These are phyloP conservation scores for Hybos culiciformis DNA, from an alignment of 2,888 invertebrate genomes.

Conservation along the genomic window DNA sequence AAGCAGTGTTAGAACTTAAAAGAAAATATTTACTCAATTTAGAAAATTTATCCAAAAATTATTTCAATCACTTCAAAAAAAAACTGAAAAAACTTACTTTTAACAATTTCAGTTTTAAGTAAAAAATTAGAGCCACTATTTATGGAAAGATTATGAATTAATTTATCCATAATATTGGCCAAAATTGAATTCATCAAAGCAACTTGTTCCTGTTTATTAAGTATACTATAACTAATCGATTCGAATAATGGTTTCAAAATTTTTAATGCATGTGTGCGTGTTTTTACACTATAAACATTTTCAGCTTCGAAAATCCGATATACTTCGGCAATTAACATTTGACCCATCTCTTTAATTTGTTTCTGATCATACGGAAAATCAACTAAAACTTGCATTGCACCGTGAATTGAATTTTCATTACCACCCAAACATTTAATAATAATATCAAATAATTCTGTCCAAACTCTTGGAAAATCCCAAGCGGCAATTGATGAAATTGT, in stretches of 20 bases:
- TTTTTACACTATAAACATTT: slow-evolving; percentile 40
- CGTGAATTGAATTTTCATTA: slow-evolving; percentile 48
- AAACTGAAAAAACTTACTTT: slow-evolving; percentile 28
- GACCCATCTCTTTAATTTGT: slow-evolving; percentile 52
- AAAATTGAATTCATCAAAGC: slow-evolving; percentile 50
- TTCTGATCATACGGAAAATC: slow-evolving; percentile 55
- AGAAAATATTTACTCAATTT: background rate
- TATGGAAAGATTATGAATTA: slow-evolving; percentile 42
- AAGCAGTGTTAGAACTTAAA: slow-evolving; percentile 43
- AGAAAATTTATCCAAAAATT: background rate
- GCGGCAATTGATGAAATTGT: slow-evolving; percentile 56
- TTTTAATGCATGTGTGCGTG: slow-evolving; percentile 49
- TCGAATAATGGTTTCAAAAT: slow-evolving; percentile 47
- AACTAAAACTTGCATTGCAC: slow-evolving; percentile 55
- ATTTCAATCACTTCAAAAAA: no score
- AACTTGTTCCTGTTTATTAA: slow-evolving; percentile 41
- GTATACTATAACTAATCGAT: slow-evolving; percentile 28
- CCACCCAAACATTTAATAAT: slow-evolving; percentile 49
- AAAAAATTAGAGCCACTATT: slow-evolving; percentile 46
- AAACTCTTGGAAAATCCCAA: slow-evolving; percentile 59
- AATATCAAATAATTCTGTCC: slow-evolving; percentile 54
- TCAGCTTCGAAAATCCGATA: slow-evolving; percentile 51
- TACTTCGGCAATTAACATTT: slow-evolving; percentile 54
- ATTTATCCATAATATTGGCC: slow-evolving; percentile 49
- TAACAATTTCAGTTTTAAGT: slow-evolving; percentile 50